Evolutionary conservation across 2,797 vertebrate genomes (phyloP), one percentile per base, ranked within the genome.

Genomic region (Synanceia verrucosa): DNA sequence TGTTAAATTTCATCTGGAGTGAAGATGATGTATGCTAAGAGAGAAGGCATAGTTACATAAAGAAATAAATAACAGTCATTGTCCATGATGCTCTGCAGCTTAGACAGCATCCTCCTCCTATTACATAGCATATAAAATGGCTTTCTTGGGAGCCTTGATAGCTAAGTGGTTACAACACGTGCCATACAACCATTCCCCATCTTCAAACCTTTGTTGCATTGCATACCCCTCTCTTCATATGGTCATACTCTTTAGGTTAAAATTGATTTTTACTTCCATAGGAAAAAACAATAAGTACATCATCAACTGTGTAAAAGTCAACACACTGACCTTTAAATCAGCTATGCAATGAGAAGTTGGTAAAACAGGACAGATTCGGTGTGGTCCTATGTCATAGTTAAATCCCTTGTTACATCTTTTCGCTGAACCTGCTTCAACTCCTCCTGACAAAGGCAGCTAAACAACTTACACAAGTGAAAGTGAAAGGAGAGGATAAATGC

Each of bases 401-500:
- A 78, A 46, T 71, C 62, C 50, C 56, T 55, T 36, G 51, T 28
- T 53, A 37, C 51, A 53, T 26, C 37, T 39, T 70, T 74, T 56
- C 48, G 23, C 21, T 10, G 60, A 58, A 57, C 36, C 50, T n/a
- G 53, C 67, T 80, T 67, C 36, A 76, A 57, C 51, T 66, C 50
- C 26, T 61, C 34, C 52, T 74, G 50, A 43, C 56, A 3, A n/a
- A 34, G 29, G 50, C 37, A 52, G 62, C 29, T 39, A 57, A 69
- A 61, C 47, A 44, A 11, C 61, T 60, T 37, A 48, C 58, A 46
- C 52, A n/a, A n/a, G 34, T 67, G 50, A 63, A 70, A 79, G 65
- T 48, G 48, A 70, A 36, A 43, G 10, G 41, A 70, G 61, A 74
- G 65, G 60, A 74, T 61, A 73, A 69, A 70, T 37, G 62, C 55